Conservation (phyloP, 2,888 invertebrate genomes). For the Gymnosoma rotundatum region DNA sequence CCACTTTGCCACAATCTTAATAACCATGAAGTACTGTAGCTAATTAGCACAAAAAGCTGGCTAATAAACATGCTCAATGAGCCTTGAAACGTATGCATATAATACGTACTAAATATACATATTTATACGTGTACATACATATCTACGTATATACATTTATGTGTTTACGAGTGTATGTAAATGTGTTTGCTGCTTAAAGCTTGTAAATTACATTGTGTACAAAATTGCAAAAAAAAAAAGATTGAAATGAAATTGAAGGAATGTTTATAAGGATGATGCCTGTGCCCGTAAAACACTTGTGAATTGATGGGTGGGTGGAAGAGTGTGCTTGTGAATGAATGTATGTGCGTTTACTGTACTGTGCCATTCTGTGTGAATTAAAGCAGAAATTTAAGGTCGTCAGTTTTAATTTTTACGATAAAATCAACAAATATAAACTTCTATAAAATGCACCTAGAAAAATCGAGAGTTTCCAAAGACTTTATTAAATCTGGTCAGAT, state of each 20-base stretch:
- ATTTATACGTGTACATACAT: conserved; percentile 3
- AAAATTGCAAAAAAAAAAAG: neutral
- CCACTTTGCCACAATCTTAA: conserved; percentile 81
- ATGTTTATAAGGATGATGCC: conserved; percentile 54
- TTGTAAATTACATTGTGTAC: conserved; percentile 48
- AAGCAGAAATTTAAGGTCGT: conserved; percentile 65
- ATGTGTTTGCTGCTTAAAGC: conserved; percentile 52
- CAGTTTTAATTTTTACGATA: conserved; percentile 46
- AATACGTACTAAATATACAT: conserved; percentile 50
- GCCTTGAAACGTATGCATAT: conserved; percentile 73
- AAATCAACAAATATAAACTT: conserved; percentile 38
- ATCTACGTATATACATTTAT: neutral
- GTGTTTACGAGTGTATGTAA: conserved; percentile 5
- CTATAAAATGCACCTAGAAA: conserved; percentile 43
- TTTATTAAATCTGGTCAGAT: neutral
- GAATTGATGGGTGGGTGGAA: conserved; percentile 49
- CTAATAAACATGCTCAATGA: conserved; percentile 81
- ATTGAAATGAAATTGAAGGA: conserved; percentile 54
- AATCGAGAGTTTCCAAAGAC: neutral
- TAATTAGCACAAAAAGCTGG: conserved; percentile 81
- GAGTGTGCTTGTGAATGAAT: neutral
- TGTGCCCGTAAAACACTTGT: conserved; percentile 57
- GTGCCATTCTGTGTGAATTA: conserved; percentile 40
- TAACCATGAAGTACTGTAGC: conserved; percentile 81
- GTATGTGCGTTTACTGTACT: conserved; percentile 4